Evolutionary conservation across 64 coral and sea anemone species (phyloP), one percentile per base, ranked within the genome.

Genomic region (Montipora efflorescens): DNA sequence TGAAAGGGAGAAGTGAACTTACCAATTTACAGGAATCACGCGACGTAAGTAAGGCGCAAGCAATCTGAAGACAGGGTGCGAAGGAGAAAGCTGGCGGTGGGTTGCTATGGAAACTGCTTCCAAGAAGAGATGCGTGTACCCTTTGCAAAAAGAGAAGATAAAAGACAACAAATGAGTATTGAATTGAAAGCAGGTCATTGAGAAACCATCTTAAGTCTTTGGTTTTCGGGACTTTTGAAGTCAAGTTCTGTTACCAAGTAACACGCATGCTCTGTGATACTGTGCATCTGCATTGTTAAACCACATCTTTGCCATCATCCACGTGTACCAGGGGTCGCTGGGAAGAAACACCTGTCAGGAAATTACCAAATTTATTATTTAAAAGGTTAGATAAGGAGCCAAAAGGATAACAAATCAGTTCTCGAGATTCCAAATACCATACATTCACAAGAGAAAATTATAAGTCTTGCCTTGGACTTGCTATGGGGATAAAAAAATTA

Each of bases 251-350:
- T 64, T 90, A 98, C 96, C 96, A 14, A 96, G 61, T 44, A 93
- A 83, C 0, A 92, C 91, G 79, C 94, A 98, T 91, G 94, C 94
- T 59, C 97, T 80, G 83, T 98, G 97, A 77, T 98, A 94, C 15
- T 95, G 94, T 9, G 97, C 97, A 28, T 98, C 94, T 19, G 97
- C 97, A 68, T 96, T 93, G 89, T 98, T 98, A 53, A 95, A 98
- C 97, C 97, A 98, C 97, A 98, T 98, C 77, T 98, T 98, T 8
- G 91, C 94, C 78, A 98, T 53, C 58, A 87, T 88, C 97, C 97
- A 98, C 9, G 97, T 98, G 88, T 98, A 98, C 82, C 92, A 93
- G 8, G 97, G 97, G 13, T 98, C 94, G n/a, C 94, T 94, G 10
- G 97, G 97, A 67, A 95, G 90, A 77, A 98, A 98, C 0, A 98